phyloP scores from a whole-genome alignment of 2,888 invertebrate genomes.

The Schizotus pectinicornis region DNA sequence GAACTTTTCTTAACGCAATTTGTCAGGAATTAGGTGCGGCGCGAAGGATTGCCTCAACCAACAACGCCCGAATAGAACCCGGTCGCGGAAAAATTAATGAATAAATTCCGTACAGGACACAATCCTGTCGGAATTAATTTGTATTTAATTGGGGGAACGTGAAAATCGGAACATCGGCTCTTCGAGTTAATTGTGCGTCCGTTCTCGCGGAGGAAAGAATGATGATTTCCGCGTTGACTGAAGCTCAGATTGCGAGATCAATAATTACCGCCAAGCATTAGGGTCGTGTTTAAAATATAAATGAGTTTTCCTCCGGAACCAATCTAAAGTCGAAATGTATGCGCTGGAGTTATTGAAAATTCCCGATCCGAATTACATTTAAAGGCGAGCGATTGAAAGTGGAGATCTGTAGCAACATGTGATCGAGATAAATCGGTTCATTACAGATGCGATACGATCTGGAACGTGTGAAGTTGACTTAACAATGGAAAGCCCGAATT shows the following conservation, averaged over 20 bases:
- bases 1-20: too few relatives aligned
- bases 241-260: slow-evolving; percentile 19
- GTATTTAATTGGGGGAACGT: too few relatives aligned
- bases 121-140: too few relatives aligned
- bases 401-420: slow-evolving; percentile 44
- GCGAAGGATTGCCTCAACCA: too few relatives aligned
- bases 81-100: too few relatives aligned
- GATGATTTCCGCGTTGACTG: slow-evolving; percentile 6
- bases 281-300: slow-evolving; percentile 34
- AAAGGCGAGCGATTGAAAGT: slow-evolving; percentile 39
- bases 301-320: slow-evolving; percentile 31
- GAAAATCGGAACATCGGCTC: too few relatives aligned
- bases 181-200: too few relatives aligned
- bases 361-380: slow-evolving; percentile 43
- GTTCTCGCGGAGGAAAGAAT: too few relatives aligned
- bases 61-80: too few relatives aligned
- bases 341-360: slow-evolving; percentile 44
- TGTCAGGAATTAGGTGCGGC: too few relatives aligned
- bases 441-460: slow-evolving; percentile 42
- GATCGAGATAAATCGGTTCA: slow-evolving; percentile 48
- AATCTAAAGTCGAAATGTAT: slow-evolving; percentile 34
- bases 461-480: slow-evolving; percentile 33
- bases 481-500: slow-evolving; percentile 21
- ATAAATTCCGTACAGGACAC: too few relatives aligned
- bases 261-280: slow-evolving; percentile 29